phyloP scores from a whole-genome alignment of 1,140 invertebrate species.

The Nylanderia fulva region DNA sequence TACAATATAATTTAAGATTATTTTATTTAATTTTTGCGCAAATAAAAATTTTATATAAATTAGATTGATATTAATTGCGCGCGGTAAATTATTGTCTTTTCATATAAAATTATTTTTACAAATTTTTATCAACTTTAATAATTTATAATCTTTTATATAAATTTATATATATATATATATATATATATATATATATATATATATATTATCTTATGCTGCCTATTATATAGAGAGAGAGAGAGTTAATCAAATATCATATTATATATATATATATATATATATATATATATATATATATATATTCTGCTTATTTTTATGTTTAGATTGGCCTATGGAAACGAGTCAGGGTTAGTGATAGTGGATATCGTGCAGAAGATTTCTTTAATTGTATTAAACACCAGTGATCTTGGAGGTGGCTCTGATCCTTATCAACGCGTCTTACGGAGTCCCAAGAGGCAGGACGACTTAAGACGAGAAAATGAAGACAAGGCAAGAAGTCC shows the following conservation, averaged over 20 bases:
- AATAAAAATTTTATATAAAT: neutral
- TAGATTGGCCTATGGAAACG: slow-evolving; percentile 98
- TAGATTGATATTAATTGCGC: neutral
- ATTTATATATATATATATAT: neutral
- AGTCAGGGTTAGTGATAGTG: slow-evolving; percentile 96
- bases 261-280: slow-evolving; percentile 22
- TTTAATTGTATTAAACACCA: slow-evolving; percentile 93
- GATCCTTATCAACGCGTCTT: slow-evolving; percentile 96
- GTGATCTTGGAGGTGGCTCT: slow-evolving; percentile 94
- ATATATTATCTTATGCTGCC: too few relatives aligned
- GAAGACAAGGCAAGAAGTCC: slow-evolving; percentile 93
- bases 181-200: too few relatives aligned
- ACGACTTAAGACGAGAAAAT: slow-evolving; percentile 85
- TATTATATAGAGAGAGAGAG: too few relatives aligned
- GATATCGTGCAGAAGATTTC: slow-evolving; percentile 97
- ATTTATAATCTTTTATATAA: neutral
- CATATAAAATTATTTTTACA: too few relatives aligned
- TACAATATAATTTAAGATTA: neutral
- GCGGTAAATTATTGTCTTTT: too few relatives aligned
- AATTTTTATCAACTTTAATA: neutral
- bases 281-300: slow-evolving; percentile 86
- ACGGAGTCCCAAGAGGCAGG: slow-evolving; percentile 92
- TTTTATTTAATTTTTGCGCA: neutral
- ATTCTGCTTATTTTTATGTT: slow-evolving; percentile 59
- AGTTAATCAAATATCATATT: neutral